phyloP scores from a whole-genome alignment of 2,113 vertebrate species.

The Nanorana parkeri region DNA sequence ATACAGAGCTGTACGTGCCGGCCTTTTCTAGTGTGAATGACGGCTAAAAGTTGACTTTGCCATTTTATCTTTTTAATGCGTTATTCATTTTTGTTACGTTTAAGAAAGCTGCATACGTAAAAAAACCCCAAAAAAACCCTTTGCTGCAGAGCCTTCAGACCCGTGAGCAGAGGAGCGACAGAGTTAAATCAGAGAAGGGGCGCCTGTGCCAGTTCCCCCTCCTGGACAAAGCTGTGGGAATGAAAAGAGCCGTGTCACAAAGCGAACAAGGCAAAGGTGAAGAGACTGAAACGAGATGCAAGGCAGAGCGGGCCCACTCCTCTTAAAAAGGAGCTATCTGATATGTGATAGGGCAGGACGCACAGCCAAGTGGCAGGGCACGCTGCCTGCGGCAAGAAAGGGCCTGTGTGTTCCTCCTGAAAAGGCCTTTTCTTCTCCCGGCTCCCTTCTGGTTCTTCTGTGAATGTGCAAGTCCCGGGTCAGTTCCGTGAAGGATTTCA shows the following conservation, averaged over 20 bases:
- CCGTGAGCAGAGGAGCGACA: background rate
- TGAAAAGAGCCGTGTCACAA: slow-evolving; percentile 41
- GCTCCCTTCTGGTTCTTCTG: slow-evolving; percentile 71
- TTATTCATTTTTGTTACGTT: too few species aligned
- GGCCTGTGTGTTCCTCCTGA: slow-evolving; percentile 82
- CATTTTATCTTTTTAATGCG: too few species aligned
- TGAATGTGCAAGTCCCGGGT: slow-evolving; percentile 77
- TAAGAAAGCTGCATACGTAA: too few species aligned
- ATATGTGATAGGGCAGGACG: slow-evolving; percentile 85
- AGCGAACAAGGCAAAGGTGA: slow-evolving; percentile 65
- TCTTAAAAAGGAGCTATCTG: slow-evolving; percentile 83
- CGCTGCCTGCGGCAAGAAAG: slow-evolving; percentile 86
- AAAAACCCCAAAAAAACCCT: too few species aligned
- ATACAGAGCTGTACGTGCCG: too few species aligned
- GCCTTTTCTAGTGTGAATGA: too few species aligned
- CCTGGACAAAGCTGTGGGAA: slow-evolving; percentile 45
- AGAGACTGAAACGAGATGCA: slow-evolving; percentile 78
- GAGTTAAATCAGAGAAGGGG: background rate
- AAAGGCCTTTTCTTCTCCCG: slow-evolving; percentile 79
- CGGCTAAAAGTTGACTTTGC: too few species aligned
- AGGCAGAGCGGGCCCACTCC: slow-evolving; percentile 79
- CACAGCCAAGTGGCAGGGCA: slow-evolving; percentile 81
- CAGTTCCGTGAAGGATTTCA: slow-evolving; percentile 69
- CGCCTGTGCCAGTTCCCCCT: background rate
- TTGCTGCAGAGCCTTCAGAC: too few species aligned